Conservation (phyloP, 1,140 invertebrate species). For the Xylocopa sonorina region DNA sequence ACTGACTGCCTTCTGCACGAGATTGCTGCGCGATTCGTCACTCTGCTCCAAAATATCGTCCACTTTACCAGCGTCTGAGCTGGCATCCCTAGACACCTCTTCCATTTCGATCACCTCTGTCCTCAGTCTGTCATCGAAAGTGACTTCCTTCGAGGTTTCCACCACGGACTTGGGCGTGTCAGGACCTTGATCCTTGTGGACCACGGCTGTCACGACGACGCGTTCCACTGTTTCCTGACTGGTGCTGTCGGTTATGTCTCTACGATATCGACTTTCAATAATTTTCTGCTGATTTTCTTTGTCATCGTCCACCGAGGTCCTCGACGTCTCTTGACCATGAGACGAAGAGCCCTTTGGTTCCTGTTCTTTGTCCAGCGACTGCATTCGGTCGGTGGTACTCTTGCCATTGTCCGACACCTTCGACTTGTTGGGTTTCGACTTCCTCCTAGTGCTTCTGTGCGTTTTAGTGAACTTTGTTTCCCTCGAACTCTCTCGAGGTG, state of each 20-base stretch:
- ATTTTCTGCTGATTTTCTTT: neutral
- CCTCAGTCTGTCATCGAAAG: slow-evolving; percentile 38
- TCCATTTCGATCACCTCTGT: slow-evolving; percentile 51
- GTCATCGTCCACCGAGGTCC: slow-evolving; percentile 41
- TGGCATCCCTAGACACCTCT: slow-evolving; percentile 42
- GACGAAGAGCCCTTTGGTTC: neutral
- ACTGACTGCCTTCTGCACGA: slow-evolving; percentile 73
- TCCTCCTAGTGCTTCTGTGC: slow-evolving; percentile 60
- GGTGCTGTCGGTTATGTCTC: slow-evolving; percentile 75
- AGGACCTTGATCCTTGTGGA: slow-evolving; percentile 76
- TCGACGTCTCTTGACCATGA: neutral
- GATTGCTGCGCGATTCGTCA: slow-evolving; percentile 67
- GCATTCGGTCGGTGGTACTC: slow-evolving; percentile 15
- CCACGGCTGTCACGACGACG: slow-evolving; percentile 74
- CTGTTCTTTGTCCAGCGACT: slow-evolving; percentile 34
- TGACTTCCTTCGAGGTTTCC: slow-evolving; percentile 35
- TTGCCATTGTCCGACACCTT: slow-evolving; percentile 42
- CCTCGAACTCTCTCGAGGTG: slow-evolving; percentile 68
- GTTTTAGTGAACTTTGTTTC: slow-evolving; percentile 64
- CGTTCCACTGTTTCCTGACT: slow-evolving; percentile 77
- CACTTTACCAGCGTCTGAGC: slow-evolving; percentile 58
- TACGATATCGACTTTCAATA: slow-evolving; percentile 56
- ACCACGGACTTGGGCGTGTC: slow-evolving; percentile 68
- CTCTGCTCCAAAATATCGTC: slow-evolving; percentile 71
- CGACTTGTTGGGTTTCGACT: slow-evolving; percentile 31